Evolutionary conservation across 2,797 vertebrate genomes (phyloP), one percentile per base, ranked within the genome.

Genomic region (Poecilia wingei): DNA sequence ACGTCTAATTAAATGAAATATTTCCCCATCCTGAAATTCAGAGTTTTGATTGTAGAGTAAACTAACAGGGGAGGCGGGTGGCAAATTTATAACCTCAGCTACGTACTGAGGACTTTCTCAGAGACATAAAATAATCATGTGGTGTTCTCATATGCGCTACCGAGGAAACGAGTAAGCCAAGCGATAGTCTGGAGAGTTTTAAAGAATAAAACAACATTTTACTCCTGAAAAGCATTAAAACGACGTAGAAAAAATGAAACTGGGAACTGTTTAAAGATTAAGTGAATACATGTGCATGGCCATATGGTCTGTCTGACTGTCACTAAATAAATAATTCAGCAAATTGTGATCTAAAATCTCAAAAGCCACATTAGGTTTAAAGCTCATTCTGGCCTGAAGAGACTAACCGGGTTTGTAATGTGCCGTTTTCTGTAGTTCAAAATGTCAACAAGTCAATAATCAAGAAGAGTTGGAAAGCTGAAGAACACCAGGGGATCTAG

Each of bases 21-120:
- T 83, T 82, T 83, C 82, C 78, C 88, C 87, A 78, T 77, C 31
- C 68, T 55, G 43, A 87, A 81, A 83, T 4, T 78, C 85, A 77
- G 74, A 81, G 83, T 82, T 92, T 72, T 78, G 88, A 92, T 87
- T 93, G 86, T 61, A 87, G 86, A 85, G 87, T 88, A 90, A 91
- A 90, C 84, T 36, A 84, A 92, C 89, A 88, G 86, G 78, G 74
- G 57, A 43, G 75, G 53, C 39, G 18, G 76, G 75, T 80, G 85
- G 89, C 80, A 91, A 83, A 84, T 93, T 89, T 85, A 86, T 70
- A 76, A 84, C 85, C 82, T 84, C 55, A 13, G 87, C 18, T 28
- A 4, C 12, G 33, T 71, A 33, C 79, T 46, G 78, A 76, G 51
- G 10, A 47, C 46, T 87, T 87, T 88, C 85, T 87, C 66, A 82